Conservation (phyloP, 2,888 invertebrate species). For the Drosophila lacicola region DNA sequence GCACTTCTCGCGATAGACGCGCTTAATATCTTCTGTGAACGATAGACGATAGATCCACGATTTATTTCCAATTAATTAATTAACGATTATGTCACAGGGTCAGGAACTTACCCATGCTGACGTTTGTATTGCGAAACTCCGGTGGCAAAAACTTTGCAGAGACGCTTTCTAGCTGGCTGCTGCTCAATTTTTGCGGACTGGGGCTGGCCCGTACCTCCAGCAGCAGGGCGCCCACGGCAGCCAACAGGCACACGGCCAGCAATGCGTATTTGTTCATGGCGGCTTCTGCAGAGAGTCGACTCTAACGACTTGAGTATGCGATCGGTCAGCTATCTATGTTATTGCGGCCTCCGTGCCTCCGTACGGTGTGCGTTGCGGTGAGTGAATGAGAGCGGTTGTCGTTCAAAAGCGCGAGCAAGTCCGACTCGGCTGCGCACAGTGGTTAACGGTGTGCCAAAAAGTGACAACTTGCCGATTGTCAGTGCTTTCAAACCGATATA, state of each 20-base stretch:
- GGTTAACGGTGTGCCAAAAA: slow-evolving; percentile 1
- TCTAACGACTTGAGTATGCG: slow-evolving; percentile 9
- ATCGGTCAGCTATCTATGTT: slow-evolving; percentile 15
- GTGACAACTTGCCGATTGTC: not conserved
- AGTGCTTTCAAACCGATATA: slow-evolving; percentile 2
- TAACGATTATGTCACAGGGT: slow-evolving; percentile 17
- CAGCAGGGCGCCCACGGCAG: slow-evolving; percentile 54
- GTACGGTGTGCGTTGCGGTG: slow-evolving; percentile 39
- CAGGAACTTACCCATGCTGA: slow-evolving; percentile 70
- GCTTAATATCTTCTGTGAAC: slow-evolving; percentile 86
- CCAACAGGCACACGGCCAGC: slow-evolving; percentile 54
- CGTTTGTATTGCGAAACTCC: slow-evolving; percentile 77
- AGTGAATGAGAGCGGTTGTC: slow-evolving; percentile 41
- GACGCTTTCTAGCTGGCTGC: slow-evolving; percentile 69
- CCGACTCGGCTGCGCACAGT: slow-evolving; percentile 29
- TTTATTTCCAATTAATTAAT: no score
- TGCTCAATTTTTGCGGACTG: slow-evolving; percentile 22
- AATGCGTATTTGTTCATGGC: slow-evolving; percentile 65
- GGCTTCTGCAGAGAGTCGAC: not conserved
- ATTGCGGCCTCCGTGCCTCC: slow-evolving; percentile 25
- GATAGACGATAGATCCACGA: no score
- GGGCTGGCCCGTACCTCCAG: slow-evolving; percentile 63
- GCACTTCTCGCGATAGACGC: slow-evolving; percentile 89
- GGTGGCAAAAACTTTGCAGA: slow-evolving; percentile 78
- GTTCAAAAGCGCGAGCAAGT: slow-evolving; percentile 19